A percentile compares a stretch with the other conserved stretches of the same genome.
phyloP scores from a whole-genome alignment of 1,140 invertebrate genomes.

The Episyrphus balteatus region DNA sequence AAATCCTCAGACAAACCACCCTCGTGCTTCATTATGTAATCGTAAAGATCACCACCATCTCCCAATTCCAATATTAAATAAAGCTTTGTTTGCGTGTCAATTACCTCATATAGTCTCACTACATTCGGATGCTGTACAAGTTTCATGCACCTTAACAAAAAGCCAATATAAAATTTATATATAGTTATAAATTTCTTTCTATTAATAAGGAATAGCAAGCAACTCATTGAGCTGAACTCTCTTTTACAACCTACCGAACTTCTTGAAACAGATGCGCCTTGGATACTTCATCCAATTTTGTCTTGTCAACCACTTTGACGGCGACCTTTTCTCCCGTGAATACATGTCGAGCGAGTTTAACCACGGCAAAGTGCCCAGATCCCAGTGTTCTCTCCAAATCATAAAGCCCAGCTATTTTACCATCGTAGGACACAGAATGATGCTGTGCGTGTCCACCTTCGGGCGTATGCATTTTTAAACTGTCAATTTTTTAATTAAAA shows the following conservation, averaged over 20 bases:
- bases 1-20: slow-evolving; percentile 62
- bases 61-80: slow-evolving; percentile 94
- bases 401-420: slow-evolving; percentile 93
- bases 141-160: slow-evolving; percentile 78
- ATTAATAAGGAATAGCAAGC: not conserved
- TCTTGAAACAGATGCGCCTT: slow-evolving; percentile 95
- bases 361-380: slow-evolving; percentile 95
- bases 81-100: slow-evolving; percentile 93
- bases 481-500: not conserved
- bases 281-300: slow-evolving; percentile 92
- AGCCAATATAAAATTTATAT: not conserved
- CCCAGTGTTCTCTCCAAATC: slow-evolving; percentile 91
- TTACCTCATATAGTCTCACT: slow-evolving; percentile 95
- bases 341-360: slow-evolving; percentile 95
- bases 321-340: slow-evolving; percentile 99
- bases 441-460: slow-evolving; percentile 11
- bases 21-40: slow-evolving; percentile 97
- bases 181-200: not conserved
- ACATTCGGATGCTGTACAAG: slow-evolving; percentile 98
- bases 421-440: slow-evolving; percentile 50
- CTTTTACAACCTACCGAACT: slow-evolving; percentile 40
- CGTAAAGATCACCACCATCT: slow-evolving; percentile 98
- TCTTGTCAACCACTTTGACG: slow-evolving; percentile 96
- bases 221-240: not conserved
- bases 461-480: slow-evolving; percentile 16